Conservation (phyloP, 2,113 vertebrate species). For the Gila orcuttii region DNA sequence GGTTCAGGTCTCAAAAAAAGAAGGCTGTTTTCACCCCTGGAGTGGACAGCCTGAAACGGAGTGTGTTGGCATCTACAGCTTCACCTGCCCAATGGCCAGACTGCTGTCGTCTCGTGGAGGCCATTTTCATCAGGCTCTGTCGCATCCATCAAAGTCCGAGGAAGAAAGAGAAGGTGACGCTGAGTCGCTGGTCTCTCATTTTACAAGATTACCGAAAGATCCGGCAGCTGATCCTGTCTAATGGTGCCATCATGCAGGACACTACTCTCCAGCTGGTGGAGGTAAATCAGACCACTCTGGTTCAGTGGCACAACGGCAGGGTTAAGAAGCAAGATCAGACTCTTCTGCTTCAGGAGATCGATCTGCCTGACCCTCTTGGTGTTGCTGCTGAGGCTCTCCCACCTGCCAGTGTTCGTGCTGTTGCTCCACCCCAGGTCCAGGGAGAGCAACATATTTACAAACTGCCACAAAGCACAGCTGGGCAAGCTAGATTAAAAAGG, state of each 20-base stretch:
- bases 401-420: background rate
- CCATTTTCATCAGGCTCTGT: no score
- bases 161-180: no score
- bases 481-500: background rate
- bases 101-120: no score
- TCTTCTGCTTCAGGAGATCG: slow-evolving; percentile 19
- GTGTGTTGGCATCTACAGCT: background rate
- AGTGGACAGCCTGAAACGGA: slow-evolving; percentile 29
- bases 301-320: no score
- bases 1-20: slow-evolving; percentile 42
- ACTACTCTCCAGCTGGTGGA: no score
- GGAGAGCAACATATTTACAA: background rate
- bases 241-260: no score
- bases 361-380: background rate
- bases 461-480: background rate
- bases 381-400: background rate
- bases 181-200: no score
- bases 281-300: no score
- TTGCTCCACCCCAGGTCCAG: background rate
- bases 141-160: no score
- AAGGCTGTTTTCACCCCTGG: slow-evolving; percentile 25
- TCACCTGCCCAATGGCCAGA: no score
- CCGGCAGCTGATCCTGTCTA: no score
- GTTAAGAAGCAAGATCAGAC: slow-evolving; percentile 16
- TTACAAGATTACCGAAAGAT: no score